phyloP scores from a whole-genome alignment of 2,113 vertebrate genomes.

The Chloropsis cyanopogon region DNA sequence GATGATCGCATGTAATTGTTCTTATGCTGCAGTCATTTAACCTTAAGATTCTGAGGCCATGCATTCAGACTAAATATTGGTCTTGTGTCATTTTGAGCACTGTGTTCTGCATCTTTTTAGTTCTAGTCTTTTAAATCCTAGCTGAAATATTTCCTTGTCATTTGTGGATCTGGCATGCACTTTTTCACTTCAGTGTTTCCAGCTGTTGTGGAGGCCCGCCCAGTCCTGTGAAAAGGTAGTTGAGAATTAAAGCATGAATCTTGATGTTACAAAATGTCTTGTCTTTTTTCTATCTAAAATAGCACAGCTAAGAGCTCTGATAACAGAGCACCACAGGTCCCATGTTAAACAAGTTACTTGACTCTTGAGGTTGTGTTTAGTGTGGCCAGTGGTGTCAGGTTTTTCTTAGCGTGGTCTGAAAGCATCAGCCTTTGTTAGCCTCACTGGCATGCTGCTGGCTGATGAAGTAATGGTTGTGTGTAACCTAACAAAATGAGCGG shows the following conservation, averaged over 20 bases:
- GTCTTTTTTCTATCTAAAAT: neutral
- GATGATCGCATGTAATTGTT: neutral
- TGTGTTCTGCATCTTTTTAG: neutral
- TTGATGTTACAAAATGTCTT: neutral
- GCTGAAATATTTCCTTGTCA: neutral
- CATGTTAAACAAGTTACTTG: neutral
- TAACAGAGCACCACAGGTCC: neutral
- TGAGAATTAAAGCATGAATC: neutral
- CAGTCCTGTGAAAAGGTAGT: neutral
- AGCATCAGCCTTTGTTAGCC: neutral
- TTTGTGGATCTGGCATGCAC: neutral
- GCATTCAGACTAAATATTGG: neutral
- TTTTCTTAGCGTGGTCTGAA: neutral
- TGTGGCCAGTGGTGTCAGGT: rapidly evolving
- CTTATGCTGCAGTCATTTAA: neutral
- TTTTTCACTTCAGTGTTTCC: neutral
- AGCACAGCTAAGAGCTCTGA: neutral
- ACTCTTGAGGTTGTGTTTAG: neutral
- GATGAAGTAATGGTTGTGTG: neutral
- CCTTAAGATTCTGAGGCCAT: neutral
- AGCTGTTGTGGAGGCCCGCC: neutral
- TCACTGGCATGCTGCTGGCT: neutral
- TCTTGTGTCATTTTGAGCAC: neutral
- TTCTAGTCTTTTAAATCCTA: neutral
- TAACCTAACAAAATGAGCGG: neutral